Evolutionary conservation across 2,113 vertebrate species (phyloP), one percentile per base, ranked within the genome.

Genomic region (Labeo catla): DNA sequence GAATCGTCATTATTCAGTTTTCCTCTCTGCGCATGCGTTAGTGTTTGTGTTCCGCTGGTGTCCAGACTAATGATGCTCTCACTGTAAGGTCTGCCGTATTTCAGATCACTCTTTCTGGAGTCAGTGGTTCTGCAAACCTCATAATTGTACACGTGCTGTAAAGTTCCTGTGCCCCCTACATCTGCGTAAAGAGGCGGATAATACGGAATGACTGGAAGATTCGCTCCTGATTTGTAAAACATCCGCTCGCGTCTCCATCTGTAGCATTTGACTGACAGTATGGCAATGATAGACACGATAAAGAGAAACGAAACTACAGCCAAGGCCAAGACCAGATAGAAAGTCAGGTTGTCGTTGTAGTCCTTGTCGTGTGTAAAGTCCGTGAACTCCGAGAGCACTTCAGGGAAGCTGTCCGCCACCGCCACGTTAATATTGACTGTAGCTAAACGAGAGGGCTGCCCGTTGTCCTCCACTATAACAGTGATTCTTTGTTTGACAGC

Each of bases 131-230:
- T 70, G 34, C 66, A 70, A 70, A 70, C 66, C 66, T 70, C 66
- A 70, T 70, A 70, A 70, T 70, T 70, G 66, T 70, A 70, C 66
- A 70, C 34, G 66, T 70, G 66, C 66, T 70, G 66, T 70, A 70
- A 70, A 70, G 66, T 70, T 76, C 73, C 93, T 2, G 94, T 92
- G 0, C 92, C 92, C 6, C 91, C 91, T 3, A 90, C 89, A 57
- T 95, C 95, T 84, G 94, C 90, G 57, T 95, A 95, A 90, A 93
- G 91, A 4, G 94, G 92, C 0, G 95, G 95, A 76, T 95, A 95
- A 85, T 94, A 95, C 0, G 95, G 95, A 92, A 95, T 95, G 9
- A 95, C 93, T 10, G 94, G 94, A n/a, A 95, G 93, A 90, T 94
- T 94, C 3, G 90, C 92, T 23, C 39, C 82, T 0, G 93, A 94